These are phyloP conservation scores for Acromyrmex heyeri DNA, from an alignment of 1,140 invertebrate genomes.

Conservation along the genomic window DNA sequence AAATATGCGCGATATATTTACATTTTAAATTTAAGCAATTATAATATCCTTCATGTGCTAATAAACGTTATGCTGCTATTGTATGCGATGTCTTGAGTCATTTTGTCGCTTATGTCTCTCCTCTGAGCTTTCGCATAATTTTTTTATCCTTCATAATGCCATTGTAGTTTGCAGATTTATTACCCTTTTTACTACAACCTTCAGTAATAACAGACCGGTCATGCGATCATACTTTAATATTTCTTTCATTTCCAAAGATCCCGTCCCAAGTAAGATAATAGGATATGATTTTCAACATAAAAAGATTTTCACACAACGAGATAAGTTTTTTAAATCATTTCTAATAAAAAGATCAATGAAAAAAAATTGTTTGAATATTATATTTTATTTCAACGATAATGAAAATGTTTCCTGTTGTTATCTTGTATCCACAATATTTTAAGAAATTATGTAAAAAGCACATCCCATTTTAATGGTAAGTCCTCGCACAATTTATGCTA, in stretches of 20 bases:
- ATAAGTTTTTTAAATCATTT: background rate
- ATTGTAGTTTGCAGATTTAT: conserved; percentile 34
- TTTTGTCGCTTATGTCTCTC: conserved; percentile 84
- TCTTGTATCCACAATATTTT: conserved; percentile 35
- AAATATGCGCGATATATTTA: conserved; percentile 73
- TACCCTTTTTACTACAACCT: conserved; percentile 12
- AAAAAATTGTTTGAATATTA: background rate
- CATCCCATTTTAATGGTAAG: conserved; percentile 26
- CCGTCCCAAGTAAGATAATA: background rate
- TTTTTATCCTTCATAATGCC: conserved; percentile 51
- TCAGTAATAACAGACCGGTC: conserved; percentile 18
- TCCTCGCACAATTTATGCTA: conserved; percentile 1
- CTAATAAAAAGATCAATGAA: background rate
- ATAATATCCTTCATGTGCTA: conserved; percentile 83
- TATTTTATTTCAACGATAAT: background rate
- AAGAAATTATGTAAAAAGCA: conserved; percentile 4
- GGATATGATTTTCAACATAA: background rate
- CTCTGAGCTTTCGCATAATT: conserved; percentile 70
- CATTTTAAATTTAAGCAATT: conserved; percentile 81
- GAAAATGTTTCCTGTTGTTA: background rate
- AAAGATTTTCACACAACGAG: background rate
- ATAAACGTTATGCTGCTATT: conserved; percentile 86
- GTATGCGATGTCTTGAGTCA: conserved; percentile 85
- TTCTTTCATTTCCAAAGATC: conserved; percentile 13
- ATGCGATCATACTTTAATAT: background rate